Percentiles rank a stretch among this genome's conserved stretches.
Evolutionary conservation across 2,888 invertebrate species (phyloP).

Genomic region (Drosophila cognata): DNA sequence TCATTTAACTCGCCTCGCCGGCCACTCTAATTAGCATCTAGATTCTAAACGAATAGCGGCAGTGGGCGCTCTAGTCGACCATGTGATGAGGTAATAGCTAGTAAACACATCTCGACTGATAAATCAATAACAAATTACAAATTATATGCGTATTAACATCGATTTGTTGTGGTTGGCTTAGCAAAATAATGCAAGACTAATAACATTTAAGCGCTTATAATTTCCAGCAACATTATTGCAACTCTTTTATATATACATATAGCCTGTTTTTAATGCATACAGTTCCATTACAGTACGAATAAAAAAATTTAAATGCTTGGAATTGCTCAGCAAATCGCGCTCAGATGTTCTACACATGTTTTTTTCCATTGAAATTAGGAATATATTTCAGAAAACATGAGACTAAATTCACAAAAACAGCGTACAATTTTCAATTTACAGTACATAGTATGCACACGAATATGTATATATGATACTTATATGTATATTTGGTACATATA

Average conservation of each 20-base stretch:
- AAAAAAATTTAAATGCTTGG: slow-evolving; percentile 4
- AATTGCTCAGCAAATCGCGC: slow-evolving; percentile 9
- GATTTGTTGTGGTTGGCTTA: slow-evolving; percentile 27
- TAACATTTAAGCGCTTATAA: slow-evolving; percentile 14
- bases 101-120: slow-evolving; percentile 11
- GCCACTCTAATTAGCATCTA: slow-evolving; percentile 61
- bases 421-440: slow-evolving; percentile 45
- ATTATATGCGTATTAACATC: background rate
- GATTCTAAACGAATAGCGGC: slow-evolving; percentile 56
- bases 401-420: slow-evolving; percentile 10
- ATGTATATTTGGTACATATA: background rate
- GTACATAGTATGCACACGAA: slow-evolving; percentile 1
- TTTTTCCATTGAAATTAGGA: slow-evolving; percentile 26
- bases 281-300: slow-evolving; percentile 28
- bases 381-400: slow-evolving; percentile 35
- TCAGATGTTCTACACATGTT: slow-evolving; percentile 62
- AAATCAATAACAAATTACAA: slow-evolving; percentile 38
- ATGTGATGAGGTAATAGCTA: slow-evolving; percentile 63
- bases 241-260: background rate
- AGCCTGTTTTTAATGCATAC: slow-evolving; percentile 12
- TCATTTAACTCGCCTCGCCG: slow-evolving; percentile 64
- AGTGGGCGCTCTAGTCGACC: slow-evolving; percentile 10
- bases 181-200: slow-evolving; percentile 36
- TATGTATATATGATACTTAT: slow-evolving; percentile 4
- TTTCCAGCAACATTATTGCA: slow-evolving; percentile 1